A percentile compares a stretch with the other conserved stretches of the same genome.
These are phyloP conservation scores for Cancer borealis DNA, from an alignment of 2,888 invertebrate species.

Conservation along the genomic window DNA sequence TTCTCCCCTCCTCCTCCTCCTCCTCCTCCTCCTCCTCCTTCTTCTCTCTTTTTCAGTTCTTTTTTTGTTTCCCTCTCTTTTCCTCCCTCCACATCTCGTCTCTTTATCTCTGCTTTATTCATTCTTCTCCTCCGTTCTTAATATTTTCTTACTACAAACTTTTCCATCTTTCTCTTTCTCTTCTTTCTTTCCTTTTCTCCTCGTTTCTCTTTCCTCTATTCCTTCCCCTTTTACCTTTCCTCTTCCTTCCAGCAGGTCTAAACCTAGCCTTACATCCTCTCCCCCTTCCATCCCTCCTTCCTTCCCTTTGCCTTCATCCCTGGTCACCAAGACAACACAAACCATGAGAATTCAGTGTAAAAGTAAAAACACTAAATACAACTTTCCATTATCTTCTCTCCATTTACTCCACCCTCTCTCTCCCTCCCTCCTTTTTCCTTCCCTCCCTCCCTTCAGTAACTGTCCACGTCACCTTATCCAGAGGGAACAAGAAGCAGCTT, in stretches of 20 bases:
- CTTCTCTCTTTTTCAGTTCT: background rate
- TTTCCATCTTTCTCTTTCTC: no score
- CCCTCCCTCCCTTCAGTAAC: background rate
- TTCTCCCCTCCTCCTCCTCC: background rate
- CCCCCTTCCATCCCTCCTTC: background rate
- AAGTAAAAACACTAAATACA: background rate
- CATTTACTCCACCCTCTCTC: background rate
- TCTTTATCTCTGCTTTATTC: background rate
- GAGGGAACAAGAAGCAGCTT: background rate
- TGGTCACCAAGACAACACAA: background rate
- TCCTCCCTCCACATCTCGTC: background rate
- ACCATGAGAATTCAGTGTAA: background rate
- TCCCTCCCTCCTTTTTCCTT: no score
- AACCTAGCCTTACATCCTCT: background rate
- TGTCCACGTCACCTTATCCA: background rate
- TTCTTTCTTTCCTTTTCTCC: no score
- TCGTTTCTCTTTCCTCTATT: no score
- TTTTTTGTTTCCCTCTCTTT: background rate
- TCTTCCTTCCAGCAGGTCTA: no score
- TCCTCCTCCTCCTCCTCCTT: background rate
- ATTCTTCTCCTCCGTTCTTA: no score
- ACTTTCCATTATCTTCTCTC: background rate
- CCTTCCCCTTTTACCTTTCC: no score
- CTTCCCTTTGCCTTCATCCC: no score
- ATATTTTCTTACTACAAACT: no score